Conservation (phyloP, 2,797 vertebrate species). For the Phalloptychus januarius region DNA sequence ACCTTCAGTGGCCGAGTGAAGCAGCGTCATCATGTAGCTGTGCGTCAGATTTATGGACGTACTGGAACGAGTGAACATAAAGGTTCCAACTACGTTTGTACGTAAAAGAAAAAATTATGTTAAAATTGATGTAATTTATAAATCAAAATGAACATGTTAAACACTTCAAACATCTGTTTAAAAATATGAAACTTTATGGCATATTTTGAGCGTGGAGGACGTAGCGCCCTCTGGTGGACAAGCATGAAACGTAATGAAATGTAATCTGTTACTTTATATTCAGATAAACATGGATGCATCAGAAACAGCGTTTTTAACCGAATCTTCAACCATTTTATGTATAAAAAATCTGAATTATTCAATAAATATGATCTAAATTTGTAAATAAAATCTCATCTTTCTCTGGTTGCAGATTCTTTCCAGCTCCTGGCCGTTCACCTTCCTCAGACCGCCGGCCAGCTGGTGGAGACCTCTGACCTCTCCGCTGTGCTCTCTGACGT, state of each 20-base stretch:
- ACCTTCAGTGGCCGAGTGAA: no score
- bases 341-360: neutral
- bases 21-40: no score
- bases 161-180: no score
- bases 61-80: no score
- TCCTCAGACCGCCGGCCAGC: conserved; percentile 81
- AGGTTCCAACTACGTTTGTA: no score
- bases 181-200: no score
- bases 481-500: conserved; percentile 81
- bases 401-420: conserved; percentile 36
- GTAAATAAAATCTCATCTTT: no score
- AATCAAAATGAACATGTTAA: no score
- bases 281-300: neutral
- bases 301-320: neutral
- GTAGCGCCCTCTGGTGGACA: neutral
- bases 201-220: neutral
- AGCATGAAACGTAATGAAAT: neutral
- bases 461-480: conserved; percentile 80
- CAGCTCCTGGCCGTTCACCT: conserved; percentile 87
- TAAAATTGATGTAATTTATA: no score
- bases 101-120: no score
- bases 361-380: neutral
- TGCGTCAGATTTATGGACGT: no score
- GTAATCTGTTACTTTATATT: neutral
- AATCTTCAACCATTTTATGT: neutral